Base-by-base conservation (phyloP, 2,888 invertebrate species). In the Cosmia trapezina region DNA sequence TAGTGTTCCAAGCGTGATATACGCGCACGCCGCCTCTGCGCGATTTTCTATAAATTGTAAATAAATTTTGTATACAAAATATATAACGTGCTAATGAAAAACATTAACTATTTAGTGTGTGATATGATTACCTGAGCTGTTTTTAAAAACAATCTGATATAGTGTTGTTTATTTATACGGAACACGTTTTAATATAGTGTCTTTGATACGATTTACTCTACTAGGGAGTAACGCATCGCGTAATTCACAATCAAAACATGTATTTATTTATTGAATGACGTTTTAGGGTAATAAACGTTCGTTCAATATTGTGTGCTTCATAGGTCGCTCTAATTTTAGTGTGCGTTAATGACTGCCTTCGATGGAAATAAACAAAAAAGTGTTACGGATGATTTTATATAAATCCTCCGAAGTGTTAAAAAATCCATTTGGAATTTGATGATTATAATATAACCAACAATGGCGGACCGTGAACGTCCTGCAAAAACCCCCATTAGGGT, bases 401-500 rank as follows among this genome's bases (percentile, higher is more conserved):
- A 84, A 85, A 84, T 87, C 83, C 78, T 73, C 84, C 89, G 87
- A 87, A 89, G 90, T 93, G 92, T 88, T 89, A 81, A 73, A 87
- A 85, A 88, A 80, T 88, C 80, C 84, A 89, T 88, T 89, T 86
- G 88, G 88, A 91, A 88, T 89, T 90, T 90, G 87, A 91, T 91
- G 91, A 91, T 91, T 90, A 88, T 89, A 86, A 88, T 79, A 73
- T 79, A 91, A 89, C 89, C 91, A 89, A 92, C 92, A 93, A 97
- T 97, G 97, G 96, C 96, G 93, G 96, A 96, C 85, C 95, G 96
- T 70, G 96, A 96, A 90, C 95, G 96, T 92, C 95, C 95, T 90
- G 95, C 96, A 86, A 97, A 97, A 95, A 97, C 97, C 89, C 97
- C 98, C 87, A 98, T 98, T 91, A 97, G 98, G 90, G 99, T 99